Evolutionary conservation across 2,888 invertebrate species (phyloP).

Genomic region (Seira musarum): DNA sequence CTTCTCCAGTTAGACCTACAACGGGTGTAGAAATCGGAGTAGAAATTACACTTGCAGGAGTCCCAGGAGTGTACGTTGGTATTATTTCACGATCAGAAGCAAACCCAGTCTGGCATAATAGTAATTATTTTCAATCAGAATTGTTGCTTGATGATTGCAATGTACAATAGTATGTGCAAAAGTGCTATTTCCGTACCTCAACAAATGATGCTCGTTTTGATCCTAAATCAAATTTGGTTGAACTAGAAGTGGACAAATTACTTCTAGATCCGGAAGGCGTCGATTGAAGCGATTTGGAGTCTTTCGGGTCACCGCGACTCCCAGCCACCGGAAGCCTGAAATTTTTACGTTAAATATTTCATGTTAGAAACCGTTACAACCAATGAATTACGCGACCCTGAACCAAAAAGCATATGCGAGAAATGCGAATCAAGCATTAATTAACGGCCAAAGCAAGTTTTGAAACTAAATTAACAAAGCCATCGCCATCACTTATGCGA

Average conservation of each 20-base stretch:
- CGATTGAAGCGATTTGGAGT: constrained; percentile 66
- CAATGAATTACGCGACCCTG: too few species aligned
- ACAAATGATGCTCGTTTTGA: constrained; percentile 86
- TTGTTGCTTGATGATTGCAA: too few species aligned
- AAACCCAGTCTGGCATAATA: constrained; percentile 82
- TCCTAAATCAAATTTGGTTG: constrained; percentile 64
- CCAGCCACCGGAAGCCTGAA: constrained; percentile 69
- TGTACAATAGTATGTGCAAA: too few species aligned
- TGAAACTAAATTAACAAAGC: not conserved
- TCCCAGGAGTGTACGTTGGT: constrained; percentile 89
- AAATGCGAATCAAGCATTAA: too few species aligned
- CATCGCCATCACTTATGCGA: not conserved
- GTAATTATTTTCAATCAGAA: constrained; percentile 11
- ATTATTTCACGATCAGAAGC: constrained; percentile 82
- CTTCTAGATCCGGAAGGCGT: constrained; percentile 69
- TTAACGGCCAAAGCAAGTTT: not conserved
- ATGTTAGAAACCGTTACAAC: not conserved
- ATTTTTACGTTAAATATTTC: constrained; percentile 15
- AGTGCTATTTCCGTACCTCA: constrained; percentile 83
- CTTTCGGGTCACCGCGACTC: constrained; percentile 52
- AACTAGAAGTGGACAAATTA: constrained; percentile 60
- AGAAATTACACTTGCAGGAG: constrained; percentile 69
- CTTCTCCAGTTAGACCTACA: constrained; percentile 71
- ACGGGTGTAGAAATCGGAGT: constrained; percentile 71
- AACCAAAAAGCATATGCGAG: too few species aligned